Evolutionary conservation across 2,888 invertebrate species (phyloP).

Genomic region (Bellardia pandia): DNA sequence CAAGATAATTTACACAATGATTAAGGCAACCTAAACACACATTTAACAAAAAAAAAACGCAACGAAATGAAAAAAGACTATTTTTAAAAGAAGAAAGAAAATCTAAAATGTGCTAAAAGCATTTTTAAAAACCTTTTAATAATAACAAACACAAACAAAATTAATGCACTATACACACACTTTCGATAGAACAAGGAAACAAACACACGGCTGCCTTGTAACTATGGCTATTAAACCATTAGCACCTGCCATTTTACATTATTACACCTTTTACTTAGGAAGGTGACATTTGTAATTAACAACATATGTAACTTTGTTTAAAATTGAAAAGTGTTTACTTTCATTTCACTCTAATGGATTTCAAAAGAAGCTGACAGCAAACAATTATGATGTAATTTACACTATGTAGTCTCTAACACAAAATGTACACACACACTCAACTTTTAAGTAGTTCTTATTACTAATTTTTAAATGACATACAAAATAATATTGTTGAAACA

Average conservation of each 20-base stretch:
- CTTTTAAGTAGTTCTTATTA: conserved; percentile 54
- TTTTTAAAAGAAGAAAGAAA: neutral
- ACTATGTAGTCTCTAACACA: conserved; percentile 39
- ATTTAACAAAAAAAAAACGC: conserved; percentile 11
- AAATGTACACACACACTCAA: conserved; percentile 27
- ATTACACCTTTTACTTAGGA: conserved; percentile 34
- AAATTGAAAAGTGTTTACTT: conserved; percentile 33
- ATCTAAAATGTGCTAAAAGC: conserved; percentile 66
- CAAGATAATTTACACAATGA: conserved; percentile 84
- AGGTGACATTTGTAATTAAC: conserved; percentile 71
- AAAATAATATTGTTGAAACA: conserved; percentile 39
- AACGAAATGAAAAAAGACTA: neutral
- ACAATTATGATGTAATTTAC: conserved; percentile 40
- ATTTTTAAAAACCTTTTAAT: conserved; percentile 39
- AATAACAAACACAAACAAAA: conserved; percentile 23
- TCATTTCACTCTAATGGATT: conserved; percentile 45
- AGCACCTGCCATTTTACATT: conserved; percentile 52
- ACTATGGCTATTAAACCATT: conserved; percentile 62
- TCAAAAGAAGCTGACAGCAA: conserved; percentile 44
- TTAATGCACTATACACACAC: neutral
- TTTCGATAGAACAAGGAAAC: neutral
- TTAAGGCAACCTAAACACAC: conserved; percentile 71
- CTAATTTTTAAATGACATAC: conserved; percentile 56
- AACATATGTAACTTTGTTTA: conserved; percentile 20
- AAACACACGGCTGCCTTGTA: conserved; percentile 5